Base-by-base conservation (phyloP, 2,888 invertebrate genomes). In the Balanococcus diminutus region DNA sequence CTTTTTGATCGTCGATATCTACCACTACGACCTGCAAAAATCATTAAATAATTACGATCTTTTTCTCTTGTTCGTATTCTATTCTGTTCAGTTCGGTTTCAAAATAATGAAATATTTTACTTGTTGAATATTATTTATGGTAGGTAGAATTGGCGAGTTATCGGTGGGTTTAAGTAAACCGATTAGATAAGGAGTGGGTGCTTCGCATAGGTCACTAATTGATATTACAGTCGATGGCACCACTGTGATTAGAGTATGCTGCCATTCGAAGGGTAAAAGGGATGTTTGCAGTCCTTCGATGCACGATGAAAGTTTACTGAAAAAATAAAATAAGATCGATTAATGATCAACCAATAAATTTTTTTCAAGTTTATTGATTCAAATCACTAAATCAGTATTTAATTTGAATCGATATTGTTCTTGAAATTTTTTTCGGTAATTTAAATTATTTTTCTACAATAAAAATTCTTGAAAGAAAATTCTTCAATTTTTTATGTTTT, bases 221-320 rank as follows among this genome's bases (percentile, higher is more conserved):
- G 92, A 90, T 31, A 87, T 61, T 46, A 87, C 82, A 16, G 89
- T 88, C 14, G 90, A 88, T 0, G 96, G 96, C 16, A 96, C 91
- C 83, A 94, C 92, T 0, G 96, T 94, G 82, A 96, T 94, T 19
- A 95, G 92, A 0, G 95, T 94, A 89, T 96, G 96, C 86, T 95
- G 96, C 96, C 96, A 96, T 51, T 93, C 92, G 90, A 96, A 95
- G 8, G 96, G 96, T 90, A 95, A 95, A 5, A 96, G 90, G 39
- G 95, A 91, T 36, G 93, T 92, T 88, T 94, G 94, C 1, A 96
- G 90, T 0, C 94, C 95, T 89, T 95, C 94, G 85, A 96, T 92
- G 88, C 95, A 95, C 0, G 93, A 92, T 0, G 95, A 95, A 9
- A 96, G 91, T 87, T 92, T 92, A 88, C 94, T 94, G 90, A 67